A percentile compares a stretch with the other conserved stretches of the same genome.
These are phyloP conservation scores for Hydrocynus forskahlii DNA, from an alignment of 2,797 vertebrate species.

Conservation along the genomic window DNA sequence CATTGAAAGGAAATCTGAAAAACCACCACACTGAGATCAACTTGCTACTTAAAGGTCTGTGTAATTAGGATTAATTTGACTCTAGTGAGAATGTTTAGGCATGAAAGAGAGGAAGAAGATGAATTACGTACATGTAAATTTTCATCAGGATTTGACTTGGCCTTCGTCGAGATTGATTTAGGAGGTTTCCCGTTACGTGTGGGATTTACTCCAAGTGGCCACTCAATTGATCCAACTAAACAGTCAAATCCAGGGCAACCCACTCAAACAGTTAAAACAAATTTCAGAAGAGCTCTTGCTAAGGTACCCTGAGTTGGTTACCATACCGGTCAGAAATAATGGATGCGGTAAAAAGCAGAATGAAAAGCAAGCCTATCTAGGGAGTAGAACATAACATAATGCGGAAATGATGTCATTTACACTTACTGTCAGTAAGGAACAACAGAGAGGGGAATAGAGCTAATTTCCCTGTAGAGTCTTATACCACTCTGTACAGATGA, in stretches of 20 bases:
- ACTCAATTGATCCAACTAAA: background rate
- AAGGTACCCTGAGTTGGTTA: background rate
- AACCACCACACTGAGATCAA: too few species aligned
- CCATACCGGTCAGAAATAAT: background rate
- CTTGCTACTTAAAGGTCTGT: too few species aligned
- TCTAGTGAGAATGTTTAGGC: too few species aligned
- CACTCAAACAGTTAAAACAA: background rate
- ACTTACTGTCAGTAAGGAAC: slow-evolving; percentile 3
- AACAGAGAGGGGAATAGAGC: slow-evolving; percentile 18
- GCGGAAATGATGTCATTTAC: background rate
- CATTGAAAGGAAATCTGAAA: too few species aligned
- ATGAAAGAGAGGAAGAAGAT: too few species aligned
- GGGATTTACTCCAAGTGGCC: background rate
- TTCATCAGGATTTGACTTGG: background rate
- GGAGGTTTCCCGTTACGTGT: background rate
- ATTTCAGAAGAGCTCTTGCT: background rate
- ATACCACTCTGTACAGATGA: slow-evolving; percentile 1
- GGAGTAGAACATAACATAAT: background rate
- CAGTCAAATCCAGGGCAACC: background rate
- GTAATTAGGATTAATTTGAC: too few species aligned
- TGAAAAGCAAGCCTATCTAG: background rate
- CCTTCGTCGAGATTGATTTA: background rate
- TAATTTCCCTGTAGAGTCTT: slow-evolving; percentile 12
- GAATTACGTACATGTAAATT: background rate
- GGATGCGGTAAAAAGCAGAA: background rate